A percentile compares a stretch with the other conserved stretches of the same genome.
Evolutionary conservation across 2,113 vertebrate genomes (phyloP).

Genomic region (Cavia aperea): DNA sequence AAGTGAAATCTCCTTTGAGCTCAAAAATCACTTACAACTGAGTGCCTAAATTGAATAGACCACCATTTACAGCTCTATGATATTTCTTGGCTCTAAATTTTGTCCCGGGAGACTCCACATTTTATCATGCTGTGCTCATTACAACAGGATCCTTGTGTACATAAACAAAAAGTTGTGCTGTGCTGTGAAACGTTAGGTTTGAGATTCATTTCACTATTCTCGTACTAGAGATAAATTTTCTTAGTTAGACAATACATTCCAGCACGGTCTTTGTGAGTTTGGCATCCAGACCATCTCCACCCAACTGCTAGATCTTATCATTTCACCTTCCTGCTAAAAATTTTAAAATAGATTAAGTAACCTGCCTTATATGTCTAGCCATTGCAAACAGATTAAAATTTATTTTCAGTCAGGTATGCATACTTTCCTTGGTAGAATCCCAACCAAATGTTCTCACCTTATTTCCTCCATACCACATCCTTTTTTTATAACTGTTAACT

Average conservation of each 20-base stretch:
- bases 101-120: not conserved
- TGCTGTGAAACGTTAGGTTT: not conserved
- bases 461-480: not conserved
- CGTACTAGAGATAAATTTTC: not conserved
- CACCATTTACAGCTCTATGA: not conserved
- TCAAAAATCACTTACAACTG: conserved; percentile 36
- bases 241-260: not conserved
- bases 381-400: not conserved
- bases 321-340: conserved; percentile 17
- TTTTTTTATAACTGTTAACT: not conserved
- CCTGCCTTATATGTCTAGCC: not conserved
- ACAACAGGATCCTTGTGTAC: not conserved
- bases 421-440: not conserved
- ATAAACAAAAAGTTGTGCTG: not conserved
- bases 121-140: not conserved
- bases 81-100: not conserved
- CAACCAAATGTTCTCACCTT: not conserved
- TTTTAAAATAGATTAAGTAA: not conserved
- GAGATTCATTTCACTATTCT: not conserved
- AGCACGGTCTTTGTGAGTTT: not conserved
- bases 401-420: not conserved
- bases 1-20: not conserved
- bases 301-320: conserved; percentile 6
- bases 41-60: not conserved
- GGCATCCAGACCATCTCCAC: not conserved